phyloP scores from a whole-genome alignment of 2,888 invertebrate genomes.

The Lordiphosa andalusiaca region DNA sequence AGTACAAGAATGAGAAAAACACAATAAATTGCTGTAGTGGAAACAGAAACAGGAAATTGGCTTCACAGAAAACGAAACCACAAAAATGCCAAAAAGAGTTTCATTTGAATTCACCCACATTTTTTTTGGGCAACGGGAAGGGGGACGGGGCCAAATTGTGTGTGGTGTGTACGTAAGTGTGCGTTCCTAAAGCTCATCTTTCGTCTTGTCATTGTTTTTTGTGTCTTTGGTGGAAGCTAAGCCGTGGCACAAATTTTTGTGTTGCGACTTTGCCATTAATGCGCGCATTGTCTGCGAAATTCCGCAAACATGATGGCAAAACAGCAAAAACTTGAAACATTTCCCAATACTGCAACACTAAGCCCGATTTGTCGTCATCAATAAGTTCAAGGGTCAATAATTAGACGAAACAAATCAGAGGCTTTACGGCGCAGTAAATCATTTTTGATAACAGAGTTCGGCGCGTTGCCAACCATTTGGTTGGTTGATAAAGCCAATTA shows the following conservation, averaged over 20 bases:
- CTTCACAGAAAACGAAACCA: conserved; percentile 57
- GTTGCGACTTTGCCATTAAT: conserved; percentile 2
- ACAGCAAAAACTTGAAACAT: conserved; percentile 9
- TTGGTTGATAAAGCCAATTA: conserved; percentile 7
- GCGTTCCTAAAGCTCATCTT: conserved; percentile 29
- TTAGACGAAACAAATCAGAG: conserved; percentile 10
- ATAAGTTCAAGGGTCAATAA: conserved; percentile 34
- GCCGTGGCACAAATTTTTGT: conserved; percentile 33
- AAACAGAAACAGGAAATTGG: conserved; percentile 60
- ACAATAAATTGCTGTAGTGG: conserved; percentile 34
- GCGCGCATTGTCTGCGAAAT: conserved; percentile 6
- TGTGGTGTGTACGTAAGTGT: conserved; percentile 10
- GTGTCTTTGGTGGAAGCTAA: conserved; percentile 5
- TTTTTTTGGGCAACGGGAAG: conserved; percentile 21
- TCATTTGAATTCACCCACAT: conserved; percentile 57
- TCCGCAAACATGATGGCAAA: conserved; percentile 16
- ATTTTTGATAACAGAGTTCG: conserved; percentile 19
- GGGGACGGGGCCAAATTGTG: conserved; percentile 12
- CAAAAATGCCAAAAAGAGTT: conserved; percentile 47
- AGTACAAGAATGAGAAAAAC: conserved; percentile 6
- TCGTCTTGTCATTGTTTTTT: conserved; percentile 31
- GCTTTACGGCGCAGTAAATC: neutral
- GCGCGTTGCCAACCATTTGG: conserved; percentile 42
- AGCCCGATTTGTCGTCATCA: conserved; percentile 18
- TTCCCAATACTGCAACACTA: conserved; percentile 4